Percentiles rank a stretch among this genome's conserved stretches.
Evolutionary conservation across 1,140 invertebrate genomes (phyloP).

Genomic region (Mya arenaria): DNA sequence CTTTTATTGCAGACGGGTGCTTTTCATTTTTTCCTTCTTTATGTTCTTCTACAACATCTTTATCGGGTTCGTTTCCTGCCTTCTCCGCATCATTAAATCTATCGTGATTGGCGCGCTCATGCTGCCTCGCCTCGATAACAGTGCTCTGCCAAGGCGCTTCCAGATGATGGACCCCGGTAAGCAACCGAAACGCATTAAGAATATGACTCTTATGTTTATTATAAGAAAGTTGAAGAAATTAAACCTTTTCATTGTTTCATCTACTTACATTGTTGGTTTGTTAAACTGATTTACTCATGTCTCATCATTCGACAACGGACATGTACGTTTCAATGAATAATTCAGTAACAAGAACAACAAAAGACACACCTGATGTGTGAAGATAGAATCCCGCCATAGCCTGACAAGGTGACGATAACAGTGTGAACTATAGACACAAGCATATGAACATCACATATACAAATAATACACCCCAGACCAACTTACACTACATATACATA

Average conservation of each 20-base stretch:
- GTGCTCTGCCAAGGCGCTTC: slow-evolving; percentile 61
- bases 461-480: no score
- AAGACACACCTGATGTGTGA: no score
- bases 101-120: slow-evolving; percentile 62
- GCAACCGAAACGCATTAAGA: slow-evolving; percentile 1
- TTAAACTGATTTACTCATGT: neutral
- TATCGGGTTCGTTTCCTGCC: slow-evolving; percentile 64
- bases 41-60: slow-evolving; percentile 73
- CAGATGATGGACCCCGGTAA: slow-evolving; percentile 70
- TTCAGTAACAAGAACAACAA: no score
- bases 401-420: no score
- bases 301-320: no score
- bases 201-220: neutral
- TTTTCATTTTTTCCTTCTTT: slow-evolving; percentile 68
- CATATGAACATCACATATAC: no score
- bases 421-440: no score
- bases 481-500: no score
- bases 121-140: slow-evolving; percentile 63
- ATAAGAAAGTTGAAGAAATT: neutral
- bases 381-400: no score
- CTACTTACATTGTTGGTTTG: neutral
- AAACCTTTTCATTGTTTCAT: neutral
- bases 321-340: no score
- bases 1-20: slow-evolving; percentile 55
- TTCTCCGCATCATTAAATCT: slow-evolving; percentile 66